Conservation (phyloP, 2,888 invertebrate species). For the Entomobrya multifasciata region DNA sequence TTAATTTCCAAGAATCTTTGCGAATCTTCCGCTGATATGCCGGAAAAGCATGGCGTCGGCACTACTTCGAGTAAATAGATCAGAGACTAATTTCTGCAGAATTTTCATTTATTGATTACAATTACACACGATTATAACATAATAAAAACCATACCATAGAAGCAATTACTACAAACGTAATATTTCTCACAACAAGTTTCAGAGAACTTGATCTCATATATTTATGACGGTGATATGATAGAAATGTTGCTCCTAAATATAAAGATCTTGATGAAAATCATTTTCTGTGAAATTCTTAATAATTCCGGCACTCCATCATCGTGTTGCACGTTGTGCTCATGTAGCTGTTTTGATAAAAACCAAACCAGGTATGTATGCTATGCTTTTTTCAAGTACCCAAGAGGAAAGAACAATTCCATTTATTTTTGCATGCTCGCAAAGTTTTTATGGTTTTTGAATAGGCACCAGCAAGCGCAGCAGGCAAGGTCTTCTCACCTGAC, state of each 20-base stretch:
- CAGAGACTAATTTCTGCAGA: constrained; percentile 14
- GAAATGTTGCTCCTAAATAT: constrained; percentile 3
- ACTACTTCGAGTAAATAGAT: neutral
- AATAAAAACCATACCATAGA: neutral
- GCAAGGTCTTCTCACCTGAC: constrained; percentile 31
- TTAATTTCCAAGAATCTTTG: constrained; percentile 1
- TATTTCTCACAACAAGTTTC: constrained; percentile 40
- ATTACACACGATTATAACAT: neutral
- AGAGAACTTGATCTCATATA: constrained; percentile 38
- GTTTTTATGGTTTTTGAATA: constrained; percentile 25
- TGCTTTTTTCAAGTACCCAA: constrained; percentile 7
- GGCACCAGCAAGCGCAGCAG: too few relatives aligned
- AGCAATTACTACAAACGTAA: constrained; percentile 30
- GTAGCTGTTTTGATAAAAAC: neutral
- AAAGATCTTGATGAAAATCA: constrained; percentile 41
- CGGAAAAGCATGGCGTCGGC: neutral
- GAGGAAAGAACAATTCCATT: constrained; percentile 36
- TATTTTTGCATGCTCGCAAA: constrained; percentile 44
- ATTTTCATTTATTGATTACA: constrained; percentile 43
- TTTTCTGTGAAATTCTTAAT: constrained; percentile 49
- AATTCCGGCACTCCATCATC: constrained; percentile 59
- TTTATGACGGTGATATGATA: neutral
- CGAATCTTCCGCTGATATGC: constrained; percentile 19
- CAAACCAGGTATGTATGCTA: neutral
- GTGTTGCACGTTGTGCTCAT: constrained; percentile 29